Base-by-base conservation (phyloP, 2,888 invertebrate genomes). In the Lypha dubia region DNA sequence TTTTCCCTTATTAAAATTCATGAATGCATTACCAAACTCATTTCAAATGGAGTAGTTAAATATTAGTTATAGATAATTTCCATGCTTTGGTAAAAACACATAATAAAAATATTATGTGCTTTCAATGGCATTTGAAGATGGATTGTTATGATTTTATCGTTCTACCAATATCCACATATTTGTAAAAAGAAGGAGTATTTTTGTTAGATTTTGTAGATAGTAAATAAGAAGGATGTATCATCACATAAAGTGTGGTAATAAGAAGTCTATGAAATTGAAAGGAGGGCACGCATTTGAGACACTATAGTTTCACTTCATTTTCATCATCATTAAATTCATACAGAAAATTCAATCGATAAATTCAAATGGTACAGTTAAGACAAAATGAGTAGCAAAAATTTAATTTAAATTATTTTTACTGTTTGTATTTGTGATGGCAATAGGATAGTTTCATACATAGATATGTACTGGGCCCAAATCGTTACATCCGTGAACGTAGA, bases 291-390 rank as follows among this genome's bases (percentile, higher is more conserved):
- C n/a, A n/a, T 46, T 24, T 41, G 17, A 38, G 35, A 41, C 28
- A 38, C 6, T 56, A 38, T 28, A 65, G 24, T 79, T 67, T 67
- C 24, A 28, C 46, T 73, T 38, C 51, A 24, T 73, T 79, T 67
- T 28, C 38, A 46, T 58, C 67, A 60, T 53, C 41, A 80, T 67
- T 80, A 68, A 74, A 58, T 74, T 67, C 51, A 67, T 51, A 41
- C 49, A 51, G 49, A 67, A 74, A 51, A 60, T 7, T 35, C 4
- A 71, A 32, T 62, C n/a, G 7, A 71, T 58, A 28, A 28, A 28
- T 28, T 38, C 20, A 49, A 49, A 32, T 8, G 22, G 8, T 5
- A 70, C 62, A 79, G 62, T 28, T 20, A 20, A 1, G 51, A 32
- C 3, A 1, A 2, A 0, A 13, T 8, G 32, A 32, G 3, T 32